Conservation (phyloP, 2,113 vertebrate species). For the Anguilla japonica region DNA sequence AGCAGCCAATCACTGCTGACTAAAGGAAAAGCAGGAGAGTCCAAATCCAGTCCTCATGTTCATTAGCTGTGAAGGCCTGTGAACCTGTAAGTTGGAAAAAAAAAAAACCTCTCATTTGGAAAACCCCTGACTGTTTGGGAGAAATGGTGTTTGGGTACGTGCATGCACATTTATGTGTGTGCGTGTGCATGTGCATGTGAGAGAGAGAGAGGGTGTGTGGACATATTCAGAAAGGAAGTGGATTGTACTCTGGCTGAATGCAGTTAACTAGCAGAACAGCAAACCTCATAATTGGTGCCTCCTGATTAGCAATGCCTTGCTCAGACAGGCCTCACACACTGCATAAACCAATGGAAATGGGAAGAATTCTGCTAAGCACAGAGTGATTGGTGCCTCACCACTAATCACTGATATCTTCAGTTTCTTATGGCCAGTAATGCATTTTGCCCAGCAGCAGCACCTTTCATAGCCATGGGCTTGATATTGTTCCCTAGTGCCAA, state of each 20-base stretch:
- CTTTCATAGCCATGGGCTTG: neutral
- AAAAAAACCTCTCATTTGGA: neutral
- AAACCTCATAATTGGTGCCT: neutral
- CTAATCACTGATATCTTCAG: too few species aligned
- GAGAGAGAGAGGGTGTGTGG: neutral
- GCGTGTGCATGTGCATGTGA: neutral
- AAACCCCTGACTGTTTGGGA: neutral
- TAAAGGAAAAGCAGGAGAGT: neutral
- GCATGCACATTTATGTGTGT: neutral
- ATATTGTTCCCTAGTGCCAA: neutral
- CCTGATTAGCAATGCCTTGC: neutral
- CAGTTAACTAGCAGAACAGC: neutral
- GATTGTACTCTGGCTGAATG: neutral
- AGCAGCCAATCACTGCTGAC: neutral
- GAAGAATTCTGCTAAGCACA: neutral
- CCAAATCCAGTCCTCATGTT: neutral
- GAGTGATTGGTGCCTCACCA: neutral
- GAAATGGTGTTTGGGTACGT: neutral
- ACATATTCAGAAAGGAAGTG: neutral
- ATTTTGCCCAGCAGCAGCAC: neutral
- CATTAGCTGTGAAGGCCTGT: neutral
- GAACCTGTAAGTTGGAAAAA: neutral
- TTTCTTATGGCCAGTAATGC: neutral
- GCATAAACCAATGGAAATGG: neutral
- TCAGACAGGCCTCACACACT: neutral